Evolutionary conservation across 2,888 invertebrate genomes (phyloP).

Genomic region (Panzeria rudis): DNA sequence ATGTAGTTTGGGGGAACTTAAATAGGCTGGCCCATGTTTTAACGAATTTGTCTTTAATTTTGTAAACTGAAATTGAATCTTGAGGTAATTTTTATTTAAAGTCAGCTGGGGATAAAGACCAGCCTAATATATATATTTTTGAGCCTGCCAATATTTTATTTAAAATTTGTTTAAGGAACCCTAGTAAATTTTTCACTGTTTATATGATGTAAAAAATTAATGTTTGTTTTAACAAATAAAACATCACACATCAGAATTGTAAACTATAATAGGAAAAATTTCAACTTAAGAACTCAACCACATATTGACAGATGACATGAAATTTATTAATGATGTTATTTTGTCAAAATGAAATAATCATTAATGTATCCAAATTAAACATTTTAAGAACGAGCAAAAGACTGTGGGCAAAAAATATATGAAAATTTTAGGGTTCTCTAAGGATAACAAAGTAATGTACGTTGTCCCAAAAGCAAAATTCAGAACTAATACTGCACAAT

Average conservation of each 20-base stretch:
- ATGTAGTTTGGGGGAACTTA: not conserved
- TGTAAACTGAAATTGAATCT: not conserved
- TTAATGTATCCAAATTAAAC: constrained; percentile 6
- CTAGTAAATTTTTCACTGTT: not conserved
- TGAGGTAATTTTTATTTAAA: not conserved
- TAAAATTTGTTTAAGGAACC: not conserved
- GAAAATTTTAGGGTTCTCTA: no score
- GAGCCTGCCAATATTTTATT: not conserved
- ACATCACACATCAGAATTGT: constrained; percentile 61
- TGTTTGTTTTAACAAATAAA: constrained; percentile 54
- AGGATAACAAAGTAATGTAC: no score
- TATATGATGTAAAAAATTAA: not conserved
- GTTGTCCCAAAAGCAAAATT: no score
- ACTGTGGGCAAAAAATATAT: no score
- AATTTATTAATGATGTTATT: constrained; percentile 62
- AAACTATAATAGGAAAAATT: constrained; percentile 14
- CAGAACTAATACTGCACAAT: no score
- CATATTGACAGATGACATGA: constrained; percentile 53
- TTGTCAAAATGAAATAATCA: constrained; percentile 36
- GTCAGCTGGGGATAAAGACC: not conserved
- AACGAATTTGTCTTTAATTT: not conserved
- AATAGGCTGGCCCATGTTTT: constrained; percentile 7
- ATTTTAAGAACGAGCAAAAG: not conserved
- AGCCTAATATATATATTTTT: not conserved
- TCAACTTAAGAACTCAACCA: constrained; percentile 8